phyloP scores from a whole-genome alignment of 1,140 invertebrate species.

The Chlorops oryzae region DNA sequence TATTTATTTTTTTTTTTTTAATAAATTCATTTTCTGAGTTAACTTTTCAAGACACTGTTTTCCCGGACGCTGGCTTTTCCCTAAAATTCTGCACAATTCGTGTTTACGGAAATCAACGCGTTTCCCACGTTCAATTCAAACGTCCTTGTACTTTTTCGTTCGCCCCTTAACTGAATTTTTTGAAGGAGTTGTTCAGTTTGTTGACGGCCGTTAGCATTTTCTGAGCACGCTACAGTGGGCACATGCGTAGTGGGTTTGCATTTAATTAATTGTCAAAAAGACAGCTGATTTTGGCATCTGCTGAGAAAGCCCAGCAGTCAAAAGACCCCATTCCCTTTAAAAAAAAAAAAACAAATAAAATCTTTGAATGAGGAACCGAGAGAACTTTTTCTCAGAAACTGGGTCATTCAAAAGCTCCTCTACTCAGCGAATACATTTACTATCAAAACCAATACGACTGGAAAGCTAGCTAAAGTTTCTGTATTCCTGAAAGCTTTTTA shows the following conservation, averaged over 20 bases:
- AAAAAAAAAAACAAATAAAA: not conserved
- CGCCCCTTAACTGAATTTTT: conserved; percentile 36
- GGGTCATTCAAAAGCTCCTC: too few relatives aligned
- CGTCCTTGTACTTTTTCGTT: conserved; percentile 36
- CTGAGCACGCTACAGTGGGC: too few relatives aligned
- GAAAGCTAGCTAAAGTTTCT: too few relatives aligned
- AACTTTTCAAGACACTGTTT: not conserved
- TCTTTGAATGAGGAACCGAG: too few relatives aligned
- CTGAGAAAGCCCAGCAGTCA: not conserved
- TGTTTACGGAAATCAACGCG: not conserved
- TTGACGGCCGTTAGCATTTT: too few relatives aligned
- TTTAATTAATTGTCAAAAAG: conserved; percentile 11
- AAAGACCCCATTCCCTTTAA: not conserved
- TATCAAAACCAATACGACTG: too few relatives aligned
- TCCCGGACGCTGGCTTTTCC: conserved; percentile 13
- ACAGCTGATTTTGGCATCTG: conserved; percentile 8
- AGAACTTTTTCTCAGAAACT: too few relatives aligned
- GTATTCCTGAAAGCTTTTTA: too few relatives aligned
- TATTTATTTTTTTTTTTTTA: not conserved
- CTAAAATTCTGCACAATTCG: not conserved
- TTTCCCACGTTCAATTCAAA: not conserved
- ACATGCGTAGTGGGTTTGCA: not conserved
- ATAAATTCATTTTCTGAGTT: conserved; percentile 9
- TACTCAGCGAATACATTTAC: too few relatives aligned
- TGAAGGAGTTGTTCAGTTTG: too few relatives aligned